Conservation (phyloP, 2,113 vertebrate genomes). For the Solea solea region DNA sequence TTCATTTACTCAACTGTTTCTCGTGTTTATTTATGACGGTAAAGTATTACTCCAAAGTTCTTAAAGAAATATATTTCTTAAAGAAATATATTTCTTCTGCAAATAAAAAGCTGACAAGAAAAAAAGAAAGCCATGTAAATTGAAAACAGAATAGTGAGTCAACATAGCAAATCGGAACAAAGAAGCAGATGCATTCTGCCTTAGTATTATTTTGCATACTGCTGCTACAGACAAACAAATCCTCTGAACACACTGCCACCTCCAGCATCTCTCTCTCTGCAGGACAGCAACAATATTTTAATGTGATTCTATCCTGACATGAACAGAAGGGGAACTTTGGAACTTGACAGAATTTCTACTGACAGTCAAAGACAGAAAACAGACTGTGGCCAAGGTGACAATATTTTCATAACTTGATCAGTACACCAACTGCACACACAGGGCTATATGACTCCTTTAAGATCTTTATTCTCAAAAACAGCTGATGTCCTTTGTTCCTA, state of each 20-base stretch:
- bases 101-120: conserved; percentile 21
- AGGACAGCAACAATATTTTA: conserved; percentile 56
- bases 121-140: conserved; percentile 22
- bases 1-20: background rate
- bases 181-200: conserved; percentile 52
- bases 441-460: conserved; percentile 13
- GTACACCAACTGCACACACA: conserved; percentile 25
- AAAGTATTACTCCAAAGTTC: conserved; percentile 9
- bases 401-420: conserved; percentile 43
- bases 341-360: conserved; percentile 67
- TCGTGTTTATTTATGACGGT: conserved; percentile 1
- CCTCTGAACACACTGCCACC: conserved; percentile 15
- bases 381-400: conserved; percentile 2
- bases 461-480: conserved; percentile 7
- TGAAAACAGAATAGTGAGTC: conserved; percentile 35
- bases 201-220: conserved; percentile 41
- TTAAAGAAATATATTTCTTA: conserved; percentile 19
- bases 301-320: conserved; percentile 51
- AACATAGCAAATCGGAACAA: conserved; percentile 47
- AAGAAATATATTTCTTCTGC: conserved; percentile 13
- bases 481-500: conserved; percentile 6
- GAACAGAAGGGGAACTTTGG: conserved; percentile 55
- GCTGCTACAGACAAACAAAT: conserved; percentile 23
- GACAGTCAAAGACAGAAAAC: conserved; percentile 29
- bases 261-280: conserved; percentile 34